Evolutionary conservation across 2,888 invertebrate genomes (phyloP).

Genomic region (Dasysyrphus tricinctus): DNA sequence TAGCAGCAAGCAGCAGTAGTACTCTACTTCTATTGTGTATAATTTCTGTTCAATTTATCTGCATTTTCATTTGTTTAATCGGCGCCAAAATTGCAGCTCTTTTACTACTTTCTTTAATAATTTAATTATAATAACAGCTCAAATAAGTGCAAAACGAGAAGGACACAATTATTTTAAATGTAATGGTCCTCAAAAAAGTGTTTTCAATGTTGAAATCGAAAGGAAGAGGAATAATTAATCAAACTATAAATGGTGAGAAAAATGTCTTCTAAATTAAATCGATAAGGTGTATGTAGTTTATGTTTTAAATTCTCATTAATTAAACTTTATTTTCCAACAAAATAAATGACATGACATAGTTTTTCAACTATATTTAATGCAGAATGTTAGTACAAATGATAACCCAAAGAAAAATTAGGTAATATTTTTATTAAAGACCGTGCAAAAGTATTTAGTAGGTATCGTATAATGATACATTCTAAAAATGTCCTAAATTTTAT

Average conservation of each 20-base stretch:
- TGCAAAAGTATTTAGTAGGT: background rate
- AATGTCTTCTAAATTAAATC: background rate
- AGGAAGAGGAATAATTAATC: constrained; percentile 50
- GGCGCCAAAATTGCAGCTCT: background rate
- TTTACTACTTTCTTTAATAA: background rate
- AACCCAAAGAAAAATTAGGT: background rate
- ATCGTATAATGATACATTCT: background rate
- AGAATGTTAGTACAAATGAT: background rate
- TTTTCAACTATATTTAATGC: background rate
- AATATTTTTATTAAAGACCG: background rate
- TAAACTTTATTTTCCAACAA: background rate
- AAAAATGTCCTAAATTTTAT: background rate
- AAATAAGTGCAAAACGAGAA: background rate
- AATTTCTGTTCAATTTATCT: background rate
- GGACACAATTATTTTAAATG: background rate
- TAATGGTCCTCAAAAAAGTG: constrained; percentile 2
- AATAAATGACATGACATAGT: background rate
- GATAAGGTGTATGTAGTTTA: no score
- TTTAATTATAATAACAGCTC: background rate
- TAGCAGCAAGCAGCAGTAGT: background rate
- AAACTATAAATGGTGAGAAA: constrained; percentile 57
- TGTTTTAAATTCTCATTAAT: background rate
- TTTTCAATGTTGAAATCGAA: constrained; percentile 67
- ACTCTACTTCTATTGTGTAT: background rate
- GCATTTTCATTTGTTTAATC: background rate